Base-by-base conservation (phyloP, 1,140 invertebrate species). In the Drosophila varians region DNA sequence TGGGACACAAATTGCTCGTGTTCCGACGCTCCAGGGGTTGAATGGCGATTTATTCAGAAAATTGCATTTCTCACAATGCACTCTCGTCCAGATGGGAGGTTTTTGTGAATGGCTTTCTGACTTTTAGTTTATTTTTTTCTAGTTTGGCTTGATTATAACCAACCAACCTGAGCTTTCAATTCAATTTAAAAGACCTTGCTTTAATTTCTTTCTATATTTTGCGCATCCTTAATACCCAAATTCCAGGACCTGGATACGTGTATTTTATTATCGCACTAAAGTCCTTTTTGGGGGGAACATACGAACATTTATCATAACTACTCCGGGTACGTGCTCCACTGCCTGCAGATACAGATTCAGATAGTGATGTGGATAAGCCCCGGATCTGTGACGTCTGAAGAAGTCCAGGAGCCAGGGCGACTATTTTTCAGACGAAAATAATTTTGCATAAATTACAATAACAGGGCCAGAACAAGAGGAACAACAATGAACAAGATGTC, bases 381-480 rank as follows among this genome's bases (percentile, higher is more conserved):
- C 36, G 26, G 60, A 52, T 65, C 62, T 66, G 43, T 52, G 26
- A 45, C 46, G 38, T 52, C 36, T 42, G 26, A 40, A 43, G 46
- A 55, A 73, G 75, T 4, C 21, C 55, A 82, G 68, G 19, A 60
- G 46, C 49, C 53, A 49, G 72, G 72, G 72, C 53, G 64, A 57
- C 62, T 74, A 83, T 83, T 83, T 83, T 83, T 83, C 74, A 52
- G 75, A 73, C 76, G 62, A 86, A 86, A 79, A 86, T 86, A 86
- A 77, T 87, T 87, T 87, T 87, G 77, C 83, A 87, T 87, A 87
- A 87, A 87, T 83, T 75, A 88, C 77, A 82, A 77, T 87, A 86
- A 77, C 77, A 86, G 79, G 26, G 53, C 70, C 52, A 53, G 64
- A 82, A 57, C 57, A 34, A 60, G 68, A 28, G 70, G 46, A 34